Conservation (phyloP, 2,113 vertebrate genomes). For the Gobius niger region DNA sequence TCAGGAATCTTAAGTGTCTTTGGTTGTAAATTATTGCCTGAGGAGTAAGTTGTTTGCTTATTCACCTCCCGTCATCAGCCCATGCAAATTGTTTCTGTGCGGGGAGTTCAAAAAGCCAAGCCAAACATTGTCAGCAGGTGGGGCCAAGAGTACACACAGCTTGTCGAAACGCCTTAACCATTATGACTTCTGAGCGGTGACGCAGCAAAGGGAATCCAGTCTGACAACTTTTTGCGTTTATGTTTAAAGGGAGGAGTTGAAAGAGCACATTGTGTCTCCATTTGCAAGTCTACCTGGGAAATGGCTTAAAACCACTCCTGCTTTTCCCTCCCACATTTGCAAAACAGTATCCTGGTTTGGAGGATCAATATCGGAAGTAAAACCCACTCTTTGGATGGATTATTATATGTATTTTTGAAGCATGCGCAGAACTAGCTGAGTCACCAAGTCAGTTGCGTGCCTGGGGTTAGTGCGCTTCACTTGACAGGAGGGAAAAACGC, state of each 20-base stretch:
- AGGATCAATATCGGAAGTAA: slow-evolving; percentile 50
- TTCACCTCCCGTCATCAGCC: slow-evolving; percentile 17
- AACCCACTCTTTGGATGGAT: slow-evolving; percentile 1
- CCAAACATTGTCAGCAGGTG: slow-evolving; percentile 29
- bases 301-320: slow-evolving; percentile 64
- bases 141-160: slow-evolving; percentile 17
- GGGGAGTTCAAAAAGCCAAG: slow-evolving; percentile 4
- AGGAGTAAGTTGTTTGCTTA: slow-evolving; percentile 21
- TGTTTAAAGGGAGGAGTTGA: slow-evolving; percentile 28
- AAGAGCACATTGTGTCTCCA: slow-evolving; percentile 20
- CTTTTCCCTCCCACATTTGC: slow-evolving; percentile 52
- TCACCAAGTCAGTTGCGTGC: slow-evolving; percentile 19
- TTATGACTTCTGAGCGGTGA: slow-evolving; percentile 13
- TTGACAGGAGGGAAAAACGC: slow-evolving; percentile 19
- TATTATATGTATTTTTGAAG: slow-evolving; percentile 5
- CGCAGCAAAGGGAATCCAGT: slow-evolving; percentile 71
- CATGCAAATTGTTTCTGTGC: slow-evolving; percentile 8
- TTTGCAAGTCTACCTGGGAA: slow-evolving; percentile 61
- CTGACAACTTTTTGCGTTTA: slow-evolving; percentile 71
- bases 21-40: slow-evolving; percentile 54
- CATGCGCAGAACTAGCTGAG: slow-evolving; percentile 11
- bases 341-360: slow-evolving; percentile 39
- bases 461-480: slow-evolving; percentile 27
- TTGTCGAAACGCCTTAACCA: slow-evolving; percentile 55
- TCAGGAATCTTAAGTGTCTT: slow-evolving; percentile 60